A percentile compares a stretch with the other conserved stretches of the same genome.
These are phyloP conservation scores for Hassar affinis DNA, from an alignment of 2,113 vertebrate genomes.

Conservation along the genomic window DNA sequence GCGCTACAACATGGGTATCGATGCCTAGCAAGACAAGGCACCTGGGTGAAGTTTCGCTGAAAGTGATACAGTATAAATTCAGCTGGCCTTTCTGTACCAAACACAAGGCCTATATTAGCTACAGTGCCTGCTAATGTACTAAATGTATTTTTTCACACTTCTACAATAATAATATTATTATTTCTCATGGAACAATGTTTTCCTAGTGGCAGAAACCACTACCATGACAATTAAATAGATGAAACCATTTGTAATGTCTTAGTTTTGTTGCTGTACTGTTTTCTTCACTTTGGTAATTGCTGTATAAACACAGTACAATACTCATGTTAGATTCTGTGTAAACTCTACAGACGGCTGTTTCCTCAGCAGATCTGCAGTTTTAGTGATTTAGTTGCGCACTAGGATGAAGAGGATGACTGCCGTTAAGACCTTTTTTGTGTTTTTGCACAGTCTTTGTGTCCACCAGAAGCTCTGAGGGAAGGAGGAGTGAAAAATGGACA, in stretches of 20 bases:
- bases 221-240: not conserved
- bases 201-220: not conserved
- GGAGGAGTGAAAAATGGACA: slow-evolving; percentile 2
- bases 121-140: no score
- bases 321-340: not conserved
- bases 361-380: not conserved
- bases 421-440: slow-evolving; percentile 39
- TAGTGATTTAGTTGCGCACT: not conserved
- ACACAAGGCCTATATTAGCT: not conserved
- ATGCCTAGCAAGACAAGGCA: no score
- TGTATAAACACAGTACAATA: no score
- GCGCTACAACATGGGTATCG: no score
- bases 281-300: not conserved
- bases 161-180: not conserved
- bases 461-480: slow-evolving; percentile 50
- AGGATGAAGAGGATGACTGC: slow-evolving; percentile 20
- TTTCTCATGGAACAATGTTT: not conserved
- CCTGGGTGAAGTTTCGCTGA: no score
- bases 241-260: not conserved
- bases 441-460: slow-evolving; percentile 55
- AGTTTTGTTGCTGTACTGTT: not conserved
- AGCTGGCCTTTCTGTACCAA: not conserved
- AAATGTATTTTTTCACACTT: no score
- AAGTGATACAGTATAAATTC: not conserved
- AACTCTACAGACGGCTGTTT: no score